phyloP scores from a whole-genome alignment of 2,113 vertebrate genomes.

The Beaufortia kweichowensis region DNA sequence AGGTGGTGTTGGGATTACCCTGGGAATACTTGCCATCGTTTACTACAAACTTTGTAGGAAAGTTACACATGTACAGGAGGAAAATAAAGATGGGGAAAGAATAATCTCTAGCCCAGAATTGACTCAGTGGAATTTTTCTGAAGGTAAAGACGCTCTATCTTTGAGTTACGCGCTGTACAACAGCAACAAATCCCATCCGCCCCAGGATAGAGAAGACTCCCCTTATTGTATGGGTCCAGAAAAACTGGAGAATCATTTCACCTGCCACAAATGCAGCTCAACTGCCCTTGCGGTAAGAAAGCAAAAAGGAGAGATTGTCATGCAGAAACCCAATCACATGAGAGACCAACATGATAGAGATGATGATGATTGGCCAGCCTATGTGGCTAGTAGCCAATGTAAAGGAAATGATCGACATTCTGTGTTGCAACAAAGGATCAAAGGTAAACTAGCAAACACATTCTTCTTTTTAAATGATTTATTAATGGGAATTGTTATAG shows the following conservation, averaged over 20 bases:
- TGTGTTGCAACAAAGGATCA: slow-evolving; percentile 22
- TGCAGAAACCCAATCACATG: slow-evolving; percentile 46
- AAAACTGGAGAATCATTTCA: slow-evolving; percentile 44
- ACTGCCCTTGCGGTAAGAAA: slow-evolving; percentile 37
- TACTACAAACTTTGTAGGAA: slow-evolving; percentile 56
- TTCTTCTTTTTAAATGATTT: neutral
- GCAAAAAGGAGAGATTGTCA: slow-evolving; percentile 43
- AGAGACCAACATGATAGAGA: neutral
- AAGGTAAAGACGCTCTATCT: slow-evolving; percentile 62
- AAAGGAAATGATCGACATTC: slow-evolving; percentile 11
- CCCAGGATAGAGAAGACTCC: slow-evolving; percentile 33
- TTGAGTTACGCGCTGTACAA: slow-evolving; percentile 57
- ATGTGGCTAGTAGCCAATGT: slow-evolving; percentile 16
- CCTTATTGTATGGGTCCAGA: slow-evolving; percentile 35
- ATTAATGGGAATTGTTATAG: neutral
- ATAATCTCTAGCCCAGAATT: slow-evolving; percentile 48
- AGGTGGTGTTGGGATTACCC: slow-evolving; percentile 70
- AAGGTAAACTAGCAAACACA: slow-evolving; percentile 31
- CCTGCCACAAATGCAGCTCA: slow-evolving; percentile 57
- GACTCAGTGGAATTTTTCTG: slow-evolving; percentile 65
- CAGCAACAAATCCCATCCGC: slow-evolving; percentile 38
- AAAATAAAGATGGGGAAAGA: slow-evolving; percentile 57
- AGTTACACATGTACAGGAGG: slow-evolving; percentile 43
- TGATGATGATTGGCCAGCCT: slow-evolving; percentile 28
- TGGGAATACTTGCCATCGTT: slow-evolving; percentile 60